A percentile compares a stretch with the other conserved stretches of the same genome.
Conservation (phyloP, 2,888 invertebrate genomes). For the Patella ulyssiponensis region DNA sequence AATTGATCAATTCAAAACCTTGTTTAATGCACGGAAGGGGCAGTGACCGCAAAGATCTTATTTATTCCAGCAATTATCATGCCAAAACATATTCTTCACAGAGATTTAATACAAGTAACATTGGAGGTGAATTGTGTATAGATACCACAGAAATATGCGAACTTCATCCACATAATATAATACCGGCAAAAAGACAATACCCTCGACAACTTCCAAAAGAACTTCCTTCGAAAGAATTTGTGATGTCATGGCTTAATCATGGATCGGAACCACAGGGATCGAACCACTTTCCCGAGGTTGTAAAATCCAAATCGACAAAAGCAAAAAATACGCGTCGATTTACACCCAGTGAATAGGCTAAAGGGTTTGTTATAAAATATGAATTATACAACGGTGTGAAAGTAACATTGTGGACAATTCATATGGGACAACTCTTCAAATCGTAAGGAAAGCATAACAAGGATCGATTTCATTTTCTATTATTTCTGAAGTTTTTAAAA, state of each 20-base stretch:
- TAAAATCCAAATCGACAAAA: conserved; percentile 23
- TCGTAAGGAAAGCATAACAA: too few species aligned
- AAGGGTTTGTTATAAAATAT: not conserved
- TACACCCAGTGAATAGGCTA: not conserved
- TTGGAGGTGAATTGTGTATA: not conserved
- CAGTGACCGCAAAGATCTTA: conserved; percentile 31
- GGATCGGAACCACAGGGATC: conserved; percentile 49
- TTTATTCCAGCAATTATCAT: conserved; percentile 36
- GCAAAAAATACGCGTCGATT: conserved; percentile 17
- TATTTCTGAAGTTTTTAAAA: too few species aligned
- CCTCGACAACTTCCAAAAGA: conserved; percentile 38
- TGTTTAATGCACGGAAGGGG: conserved; percentile 51
- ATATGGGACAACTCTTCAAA: too few species aligned
- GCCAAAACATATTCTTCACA: not conserved
- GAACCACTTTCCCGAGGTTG: conserved; percentile 52
- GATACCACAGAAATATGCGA: not conserved
- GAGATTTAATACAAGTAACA: conserved; percentile 1
- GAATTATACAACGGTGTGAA: too few species aligned
- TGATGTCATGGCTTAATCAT: conserved; percentile 54
- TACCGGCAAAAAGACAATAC: conserved; percentile 1
- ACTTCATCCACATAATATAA: not conserved
- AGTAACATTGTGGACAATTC: too few species aligned
- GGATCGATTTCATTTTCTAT: too few species aligned
- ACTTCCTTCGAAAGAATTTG: conserved; percentile 49
- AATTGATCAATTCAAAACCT: conserved; percentile 46